Percentiles rank a stretch among this genome's conserved stretches.
phyloP scores from a whole-genome alignment of 2,113 vertebrate genomes.

The Caracal caracal region DNA sequence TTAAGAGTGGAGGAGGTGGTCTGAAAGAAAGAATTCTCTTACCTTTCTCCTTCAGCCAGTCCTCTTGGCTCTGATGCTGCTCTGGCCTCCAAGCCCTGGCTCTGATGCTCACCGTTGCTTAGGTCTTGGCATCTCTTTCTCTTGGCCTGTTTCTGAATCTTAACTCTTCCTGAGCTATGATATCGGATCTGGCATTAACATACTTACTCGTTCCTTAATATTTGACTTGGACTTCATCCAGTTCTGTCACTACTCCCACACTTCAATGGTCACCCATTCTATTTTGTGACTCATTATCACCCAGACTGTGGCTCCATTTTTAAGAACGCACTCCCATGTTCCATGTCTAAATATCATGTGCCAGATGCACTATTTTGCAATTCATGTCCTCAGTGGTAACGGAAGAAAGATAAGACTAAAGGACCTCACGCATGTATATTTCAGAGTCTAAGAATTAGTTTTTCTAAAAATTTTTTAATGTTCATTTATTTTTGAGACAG shows the following conservation, averaged over 20 bases:
- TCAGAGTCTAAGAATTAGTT: neutral
- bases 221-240: neutral
- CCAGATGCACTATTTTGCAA: neutral
- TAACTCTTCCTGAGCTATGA: neutral
- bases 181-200: neutral
- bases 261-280: neutral
- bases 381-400: neutral
- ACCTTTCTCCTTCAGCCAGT: neutral
- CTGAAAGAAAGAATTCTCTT: neutral
- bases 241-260: neutral
- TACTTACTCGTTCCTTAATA: neutral
- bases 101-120: neutral
- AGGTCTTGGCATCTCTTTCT: neutral
- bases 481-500: too few species aligned
- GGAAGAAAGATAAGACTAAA: neutral
- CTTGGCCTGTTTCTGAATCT: neutral
- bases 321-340: neutral
- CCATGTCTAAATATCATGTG: neutral
- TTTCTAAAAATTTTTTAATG: too few species aligned
- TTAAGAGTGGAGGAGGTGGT: fast-evolving
- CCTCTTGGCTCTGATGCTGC: neutral
- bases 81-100: neutral
- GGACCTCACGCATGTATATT: neutral
- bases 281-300: neutral
- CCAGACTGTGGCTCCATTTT: neutral